Conservation (phyloP, 2,888 invertebrate genomes). For the Apomyelois bistriatella region DNA sequence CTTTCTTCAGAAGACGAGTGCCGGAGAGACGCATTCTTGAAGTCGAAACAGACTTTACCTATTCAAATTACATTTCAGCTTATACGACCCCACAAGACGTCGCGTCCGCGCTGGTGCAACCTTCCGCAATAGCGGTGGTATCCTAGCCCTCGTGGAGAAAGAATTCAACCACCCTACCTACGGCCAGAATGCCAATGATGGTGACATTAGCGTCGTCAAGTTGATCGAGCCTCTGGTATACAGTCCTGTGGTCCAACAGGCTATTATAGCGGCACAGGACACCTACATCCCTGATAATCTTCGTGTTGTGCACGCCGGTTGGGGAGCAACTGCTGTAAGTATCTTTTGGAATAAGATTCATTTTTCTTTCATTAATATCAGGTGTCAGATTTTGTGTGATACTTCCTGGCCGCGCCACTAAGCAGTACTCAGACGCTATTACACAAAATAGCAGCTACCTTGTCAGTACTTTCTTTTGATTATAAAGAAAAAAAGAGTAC, state of each 20-base stretch:
- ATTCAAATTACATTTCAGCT: constrained; percentile 29
- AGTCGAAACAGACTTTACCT: too few relatives aligned
- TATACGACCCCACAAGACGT: constrained; percentile 28
- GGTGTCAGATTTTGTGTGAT: too few relatives aligned
- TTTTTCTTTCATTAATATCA: too few relatives aligned
- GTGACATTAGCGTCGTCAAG: constrained; percentile 43
- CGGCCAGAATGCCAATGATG: constrained; percentile 21
- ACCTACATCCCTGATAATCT: constrained; percentile 25
- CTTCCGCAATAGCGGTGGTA: constrained; percentile 44
- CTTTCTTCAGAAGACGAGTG: too few relatives aligned
- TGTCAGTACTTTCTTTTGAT: too few relatives aligned
- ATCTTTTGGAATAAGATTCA: not conserved
- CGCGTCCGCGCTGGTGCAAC: constrained; percentile 49
- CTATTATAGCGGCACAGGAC: constrained; percentile 22
- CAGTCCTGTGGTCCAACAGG: constrained; percentile 23
- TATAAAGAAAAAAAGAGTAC: too few relatives aligned
- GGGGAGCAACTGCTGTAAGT: constrained; percentile 37
- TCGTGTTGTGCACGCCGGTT: constrained; percentile 32
- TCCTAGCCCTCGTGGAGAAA: constrained; percentile 17
- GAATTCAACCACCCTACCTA: constrained; percentile 33
- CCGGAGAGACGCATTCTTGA: too few relatives aligned
- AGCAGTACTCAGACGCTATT: too few relatives aligned
- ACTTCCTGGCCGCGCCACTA: too few relatives aligned
- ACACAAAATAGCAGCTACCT: too few relatives aligned
- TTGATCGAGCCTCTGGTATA: constrained; percentile 25